Conservation (phyloP, 2,113 vertebrate species). For the Platichthys flesus region DNA sequence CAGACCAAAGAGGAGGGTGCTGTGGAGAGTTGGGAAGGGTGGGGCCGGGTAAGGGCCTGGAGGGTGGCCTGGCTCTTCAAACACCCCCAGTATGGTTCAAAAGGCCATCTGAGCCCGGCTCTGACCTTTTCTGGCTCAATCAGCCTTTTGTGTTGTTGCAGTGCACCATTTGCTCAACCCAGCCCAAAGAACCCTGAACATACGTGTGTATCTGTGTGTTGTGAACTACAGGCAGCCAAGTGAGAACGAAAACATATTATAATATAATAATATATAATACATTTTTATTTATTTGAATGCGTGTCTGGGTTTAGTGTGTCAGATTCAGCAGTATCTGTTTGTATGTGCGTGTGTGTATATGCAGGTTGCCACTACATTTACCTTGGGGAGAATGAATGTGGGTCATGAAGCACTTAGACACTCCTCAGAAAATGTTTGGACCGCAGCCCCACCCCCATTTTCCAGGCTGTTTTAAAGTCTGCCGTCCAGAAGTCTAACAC, state of each 20-base stretch:
- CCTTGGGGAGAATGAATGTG: conserved; percentile 65
- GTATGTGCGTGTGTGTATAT: conserved; percentile 19
- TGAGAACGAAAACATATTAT: not conserved
- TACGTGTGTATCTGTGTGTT: conserved; percentile 1
- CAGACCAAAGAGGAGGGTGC: conserved; percentile 25
- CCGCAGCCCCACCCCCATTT: conserved; percentile 12
- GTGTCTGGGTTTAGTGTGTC: conserved; percentile 18
- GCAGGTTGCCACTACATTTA: conserved; percentile 53
- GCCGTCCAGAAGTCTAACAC: conserved; percentile 47
- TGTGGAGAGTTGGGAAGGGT: conserved; percentile 29
- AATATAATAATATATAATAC: too few relatives aligned
- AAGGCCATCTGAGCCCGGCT: conserved; percentile 70
- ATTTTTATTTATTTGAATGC: conserved; percentile 2
- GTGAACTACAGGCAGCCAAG: not conserved
- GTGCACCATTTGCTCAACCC: conserved; percentile 36
- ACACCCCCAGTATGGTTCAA: conserved; percentile 75
- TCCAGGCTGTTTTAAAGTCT: conserved; percentile 45
- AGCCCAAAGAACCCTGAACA: not conserved
- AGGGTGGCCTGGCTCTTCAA: conserved; percentile 75
- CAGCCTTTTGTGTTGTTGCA: conserved; percentile 70
- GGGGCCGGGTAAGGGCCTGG: conserved; percentile 46
- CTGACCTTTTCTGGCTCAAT: conserved; percentile 78
- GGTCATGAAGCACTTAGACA: conserved; percentile 73
- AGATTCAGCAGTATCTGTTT: conserved; percentile 28
- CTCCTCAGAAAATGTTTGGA: conserved; percentile 58